Conservation (phyloP, 2,113 vertebrate genomes). For the Zosterops hypoxanthus region DNA sequence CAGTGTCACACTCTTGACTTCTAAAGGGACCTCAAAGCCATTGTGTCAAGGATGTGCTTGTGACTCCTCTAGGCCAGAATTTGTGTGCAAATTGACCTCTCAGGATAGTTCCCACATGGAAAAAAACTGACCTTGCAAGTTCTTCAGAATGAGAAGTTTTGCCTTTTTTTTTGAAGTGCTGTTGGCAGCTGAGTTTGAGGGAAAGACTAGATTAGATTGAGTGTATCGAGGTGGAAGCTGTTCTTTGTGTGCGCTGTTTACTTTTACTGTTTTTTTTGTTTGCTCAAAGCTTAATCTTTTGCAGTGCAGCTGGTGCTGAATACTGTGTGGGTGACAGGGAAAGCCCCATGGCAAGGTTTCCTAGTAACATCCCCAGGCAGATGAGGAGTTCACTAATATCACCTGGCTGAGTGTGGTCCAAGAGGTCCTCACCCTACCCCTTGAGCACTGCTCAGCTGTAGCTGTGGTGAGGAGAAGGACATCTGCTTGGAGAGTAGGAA, state of each 20-base stretch:
- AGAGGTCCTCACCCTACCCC: background rate
- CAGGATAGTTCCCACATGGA: background rate
- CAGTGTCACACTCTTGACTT: accelerated
- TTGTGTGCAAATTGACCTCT: background rate
- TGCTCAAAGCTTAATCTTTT: background rate
- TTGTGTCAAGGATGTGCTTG: background rate
- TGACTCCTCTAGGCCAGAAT: background rate
- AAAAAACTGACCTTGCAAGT: background rate
- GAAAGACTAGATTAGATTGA: slow-evolving; percentile 11
- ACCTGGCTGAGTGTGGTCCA: background rate
- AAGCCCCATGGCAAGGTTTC: background rate
- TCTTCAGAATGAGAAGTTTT: background rate
- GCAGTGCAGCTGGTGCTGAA: background rate
- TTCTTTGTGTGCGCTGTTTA: slow-evolving; percentile 23
- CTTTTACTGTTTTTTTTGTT: background rate
- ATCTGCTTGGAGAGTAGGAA: background rate
- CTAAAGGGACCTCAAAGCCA: background rate
- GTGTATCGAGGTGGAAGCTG: background rate
- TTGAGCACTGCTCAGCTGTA: background rate
- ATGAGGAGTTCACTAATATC: background rate
- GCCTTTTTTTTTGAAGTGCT: background rate
- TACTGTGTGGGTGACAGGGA: background rate
- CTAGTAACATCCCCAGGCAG: background rate
- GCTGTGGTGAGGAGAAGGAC: background rate
- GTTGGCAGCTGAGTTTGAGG: background rate